Evolutionary conservation across 1,140 invertebrate genomes (phyloP).

Genomic region (Drosophila asahinai): DNA sequence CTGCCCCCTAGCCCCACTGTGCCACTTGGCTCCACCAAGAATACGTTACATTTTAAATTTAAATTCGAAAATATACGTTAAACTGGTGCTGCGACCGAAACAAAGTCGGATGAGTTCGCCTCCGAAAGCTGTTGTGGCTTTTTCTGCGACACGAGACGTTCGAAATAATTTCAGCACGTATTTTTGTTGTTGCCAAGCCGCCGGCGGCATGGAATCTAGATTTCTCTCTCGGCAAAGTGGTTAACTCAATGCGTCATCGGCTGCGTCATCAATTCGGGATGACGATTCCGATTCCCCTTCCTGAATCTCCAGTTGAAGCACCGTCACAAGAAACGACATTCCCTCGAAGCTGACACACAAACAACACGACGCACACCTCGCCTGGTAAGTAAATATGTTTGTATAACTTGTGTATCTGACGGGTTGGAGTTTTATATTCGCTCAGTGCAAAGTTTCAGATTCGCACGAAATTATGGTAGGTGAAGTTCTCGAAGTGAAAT

Average conservation of each 20-base stretch:
- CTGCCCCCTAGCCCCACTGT: slow-evolving; percentile 6
- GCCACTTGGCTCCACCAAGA: slow-evolving; percentile 2
- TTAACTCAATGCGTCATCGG: slow-evolving; percentile 32
- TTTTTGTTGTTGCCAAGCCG: slow-evolving; percentile 41
- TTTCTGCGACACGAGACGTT: slow-evolving; percentile 12
- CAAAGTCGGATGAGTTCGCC: slow-evolving; percentile 35
- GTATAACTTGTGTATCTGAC: slow-evolving; percentile 7
- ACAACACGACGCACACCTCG: slow-evolving; percentile 5
- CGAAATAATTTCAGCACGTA: slow-evolving; percentile 6
- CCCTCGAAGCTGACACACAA: slow-evolving; percentile 12
- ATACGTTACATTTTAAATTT: slow-evolving; percentile 70
- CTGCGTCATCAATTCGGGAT: slow-evolving; percentile 47
- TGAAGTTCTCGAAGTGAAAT: slow-evolving; percentile 36
- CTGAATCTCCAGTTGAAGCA: slow-evolving; percentile 16
- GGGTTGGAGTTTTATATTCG: slow-evolving; percentile 16
- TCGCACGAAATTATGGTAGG: slow-evolving; percentile 38
- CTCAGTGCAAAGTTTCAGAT: slow-evolving; percentile 33
- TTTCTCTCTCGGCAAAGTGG: slow-evolving; percentile 17
- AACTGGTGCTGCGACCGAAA: slow-evolving; percentile 28
- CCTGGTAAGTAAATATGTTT: background rate
- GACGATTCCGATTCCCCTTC: slow-evolving; percentile 31
- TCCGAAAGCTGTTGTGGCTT: slow-evolving; percentile 38
- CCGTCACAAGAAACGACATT: slow-evolving; percentile 32
- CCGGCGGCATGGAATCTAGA: slow-evolving; percentile 23
- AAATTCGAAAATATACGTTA: slow-evolving; percentile 64